Evolutionary conservation across 2,797 vertebrate genomes (phyloP).

Genomic region (Harpagifer antarcticus): DNA sequence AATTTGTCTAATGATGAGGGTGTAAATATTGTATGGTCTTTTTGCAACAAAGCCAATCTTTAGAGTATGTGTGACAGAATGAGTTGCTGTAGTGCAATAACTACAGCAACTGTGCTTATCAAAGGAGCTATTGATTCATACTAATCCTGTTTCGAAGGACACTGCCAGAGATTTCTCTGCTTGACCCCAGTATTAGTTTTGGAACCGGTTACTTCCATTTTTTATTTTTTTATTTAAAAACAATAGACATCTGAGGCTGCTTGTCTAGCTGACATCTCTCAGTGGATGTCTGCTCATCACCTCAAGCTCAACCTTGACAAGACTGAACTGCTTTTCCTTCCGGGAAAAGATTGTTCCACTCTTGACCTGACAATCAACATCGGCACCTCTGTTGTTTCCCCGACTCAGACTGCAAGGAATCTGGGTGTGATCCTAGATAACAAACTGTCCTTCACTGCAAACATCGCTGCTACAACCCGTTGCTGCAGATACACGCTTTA

Average conservation of each 20-base stretch:
- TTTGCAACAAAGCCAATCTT: slow-evolving; percentile 3
- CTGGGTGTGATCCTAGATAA: no score
- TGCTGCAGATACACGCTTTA: no score
- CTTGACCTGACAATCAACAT: no score
- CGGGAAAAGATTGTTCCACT: no score
- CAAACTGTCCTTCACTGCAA: no score
- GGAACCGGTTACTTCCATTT: neutral
- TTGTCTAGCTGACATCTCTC: no score
- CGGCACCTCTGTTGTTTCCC: no score
- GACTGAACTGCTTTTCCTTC: no score
- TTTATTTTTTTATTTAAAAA: neutral
- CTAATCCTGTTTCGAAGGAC: slow-evolving; percentile 24
- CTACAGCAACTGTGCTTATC: slow-evolving; percentile 18
- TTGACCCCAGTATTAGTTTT: slow-evolving; percentile 20
- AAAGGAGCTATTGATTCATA: slow-evolving; percentile 38
- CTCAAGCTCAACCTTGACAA: no score
- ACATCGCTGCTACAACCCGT: no score
- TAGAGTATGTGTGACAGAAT: neutral
- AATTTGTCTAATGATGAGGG: neutral
- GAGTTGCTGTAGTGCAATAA: slow-evolving; percentile 10
- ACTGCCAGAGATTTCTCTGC: slow-evolving; percentile 14
- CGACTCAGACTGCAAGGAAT: no score
- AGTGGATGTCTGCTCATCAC: no score
- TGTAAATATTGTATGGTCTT: neutral
- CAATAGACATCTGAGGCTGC: neutral